These are phyloP conservation scores for Sturnus vulgaris DNA, from an alignment of 2,113 vertebrate species.

Conservation along the genomic window DNA sequence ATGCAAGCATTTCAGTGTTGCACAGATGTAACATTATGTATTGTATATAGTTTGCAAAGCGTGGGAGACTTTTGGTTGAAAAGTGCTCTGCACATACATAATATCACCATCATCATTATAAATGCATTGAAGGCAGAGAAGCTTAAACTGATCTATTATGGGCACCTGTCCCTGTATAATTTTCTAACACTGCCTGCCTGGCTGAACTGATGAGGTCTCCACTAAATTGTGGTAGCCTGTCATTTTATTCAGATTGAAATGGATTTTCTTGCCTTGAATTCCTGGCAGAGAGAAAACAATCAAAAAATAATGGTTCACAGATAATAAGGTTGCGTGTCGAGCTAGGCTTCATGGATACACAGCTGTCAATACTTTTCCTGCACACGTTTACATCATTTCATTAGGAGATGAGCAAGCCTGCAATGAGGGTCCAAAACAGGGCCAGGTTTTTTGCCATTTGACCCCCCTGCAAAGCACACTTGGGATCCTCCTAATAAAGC, in stretches of 20 bases:
- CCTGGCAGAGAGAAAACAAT: slow-evolving; percentile 13
- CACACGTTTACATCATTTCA: background rate
- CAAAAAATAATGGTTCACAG: background rate
- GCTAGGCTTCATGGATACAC: background rate
- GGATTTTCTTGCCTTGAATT: slow-evolving; percentile 38
- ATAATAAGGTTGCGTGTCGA: background rate
- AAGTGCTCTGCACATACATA: background rate
- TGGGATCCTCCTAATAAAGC: background rate
- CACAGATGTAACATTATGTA: background rate
- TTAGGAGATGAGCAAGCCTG: background rate
- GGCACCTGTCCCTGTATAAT: background rate
- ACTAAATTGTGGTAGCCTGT: background rate
- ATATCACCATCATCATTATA: background rate
- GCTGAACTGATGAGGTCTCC: background rate
- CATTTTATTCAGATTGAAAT: slow-evolving; percentile 29
- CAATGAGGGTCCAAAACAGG: background rate
- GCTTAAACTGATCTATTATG: slow-evolving; percentile 20
- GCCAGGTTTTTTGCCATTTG: background rate
- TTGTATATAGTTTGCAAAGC: background rate
- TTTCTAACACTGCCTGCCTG: background rate
- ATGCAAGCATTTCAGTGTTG: background rate
- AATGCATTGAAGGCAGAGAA: background rate
- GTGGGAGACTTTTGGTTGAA: background rate
- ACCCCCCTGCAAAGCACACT: background rate
- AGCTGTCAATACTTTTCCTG: background rate